A percentile compares a stretch with the other conserved stretches of the same genome.
Conservation (phyloP, 2,888 invertebrate genomes). For the Zhuqinia jingwanae region DNA sequence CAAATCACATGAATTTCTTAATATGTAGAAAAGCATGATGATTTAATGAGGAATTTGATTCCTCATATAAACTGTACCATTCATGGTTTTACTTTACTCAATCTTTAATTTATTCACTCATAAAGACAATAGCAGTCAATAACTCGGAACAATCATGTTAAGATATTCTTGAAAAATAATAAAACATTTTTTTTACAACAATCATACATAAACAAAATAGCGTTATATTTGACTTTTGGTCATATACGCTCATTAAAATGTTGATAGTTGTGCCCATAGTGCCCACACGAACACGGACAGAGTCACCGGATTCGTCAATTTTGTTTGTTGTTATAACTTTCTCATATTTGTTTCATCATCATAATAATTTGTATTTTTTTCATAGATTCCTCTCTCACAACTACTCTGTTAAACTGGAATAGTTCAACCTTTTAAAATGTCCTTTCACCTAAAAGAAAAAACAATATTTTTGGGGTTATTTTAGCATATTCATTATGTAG, state of each 20-base stretch:
- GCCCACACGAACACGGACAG: constrained; percentile 19
- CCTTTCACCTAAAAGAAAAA: not conserved
- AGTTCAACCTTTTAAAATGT: not conserved
- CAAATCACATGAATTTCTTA: constrained; percentile 41
- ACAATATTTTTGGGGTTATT: too few species aligned
- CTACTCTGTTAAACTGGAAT: too few species aligned
- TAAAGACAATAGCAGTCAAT: constrained; percentile 10
- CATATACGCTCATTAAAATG: not conserved
- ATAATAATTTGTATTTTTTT: not conserved
- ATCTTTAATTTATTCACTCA: not conserved
- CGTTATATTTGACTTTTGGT: constrained; percentile 8
- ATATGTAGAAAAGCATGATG: constrained; percentile 52
- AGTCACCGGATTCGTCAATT: not conserved
- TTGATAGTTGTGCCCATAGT: not conserved
- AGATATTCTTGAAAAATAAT: not conserved
- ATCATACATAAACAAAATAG: too few species aligned
- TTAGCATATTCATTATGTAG: too few species aligned
- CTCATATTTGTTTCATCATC: not conserved
- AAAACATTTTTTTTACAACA: not conserved
- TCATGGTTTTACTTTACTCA: constrained; percentile 35
- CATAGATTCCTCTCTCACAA: not conserved
- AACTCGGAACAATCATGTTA: not conserved
- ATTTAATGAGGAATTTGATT: constrained; percentile 55
- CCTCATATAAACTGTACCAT: constrained; percentile 46
- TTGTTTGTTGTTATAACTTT: constrained; percentile 11